Evolutionary conservation across 2,888 invertebrate genomes (phyloP).

Genomic region (Cephus pulcher): DNA sequence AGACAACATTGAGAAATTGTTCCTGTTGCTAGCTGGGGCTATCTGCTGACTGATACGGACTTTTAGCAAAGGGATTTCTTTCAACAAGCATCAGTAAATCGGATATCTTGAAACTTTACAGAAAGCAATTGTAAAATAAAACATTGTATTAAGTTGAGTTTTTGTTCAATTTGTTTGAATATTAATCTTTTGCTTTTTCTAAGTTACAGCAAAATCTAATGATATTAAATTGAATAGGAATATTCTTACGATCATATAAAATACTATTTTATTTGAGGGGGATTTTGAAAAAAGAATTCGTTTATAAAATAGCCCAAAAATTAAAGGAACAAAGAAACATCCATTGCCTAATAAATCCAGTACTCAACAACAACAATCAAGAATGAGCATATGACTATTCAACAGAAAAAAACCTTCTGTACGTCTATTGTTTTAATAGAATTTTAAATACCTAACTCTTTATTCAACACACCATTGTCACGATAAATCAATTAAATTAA

Average conservation of each 20-base stretch:
- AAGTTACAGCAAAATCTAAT: neutral
- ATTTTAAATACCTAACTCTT: neutral
- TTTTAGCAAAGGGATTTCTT: neutral
- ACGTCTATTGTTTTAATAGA: neutral
- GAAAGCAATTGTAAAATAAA: neutral
- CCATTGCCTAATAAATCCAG: neutral
- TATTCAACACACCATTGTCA: neutral
- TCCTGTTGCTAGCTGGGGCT: constrained; percentile 54
- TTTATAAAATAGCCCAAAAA: neutral
- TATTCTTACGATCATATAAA: neutral
- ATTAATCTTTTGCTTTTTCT: neutral
- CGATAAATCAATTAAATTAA: neutral
- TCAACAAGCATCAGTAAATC: neutral
- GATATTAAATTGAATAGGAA: neutral
- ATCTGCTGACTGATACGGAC: constrained; percentile 12
- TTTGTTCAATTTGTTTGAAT: neutral
- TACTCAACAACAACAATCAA: neutral
- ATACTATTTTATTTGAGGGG: neutral
- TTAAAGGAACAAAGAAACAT: neutral
- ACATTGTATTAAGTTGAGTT: neutral
- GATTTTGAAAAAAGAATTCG: neutral
- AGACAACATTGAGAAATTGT: constrained; percentile 57
- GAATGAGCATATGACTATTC: neutral
- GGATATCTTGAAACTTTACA: neutral
- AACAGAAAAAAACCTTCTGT: neutral